Conservation (phyloP, 2,888 invertebrate species). For the Temnothorax rugatulus region DNA sequence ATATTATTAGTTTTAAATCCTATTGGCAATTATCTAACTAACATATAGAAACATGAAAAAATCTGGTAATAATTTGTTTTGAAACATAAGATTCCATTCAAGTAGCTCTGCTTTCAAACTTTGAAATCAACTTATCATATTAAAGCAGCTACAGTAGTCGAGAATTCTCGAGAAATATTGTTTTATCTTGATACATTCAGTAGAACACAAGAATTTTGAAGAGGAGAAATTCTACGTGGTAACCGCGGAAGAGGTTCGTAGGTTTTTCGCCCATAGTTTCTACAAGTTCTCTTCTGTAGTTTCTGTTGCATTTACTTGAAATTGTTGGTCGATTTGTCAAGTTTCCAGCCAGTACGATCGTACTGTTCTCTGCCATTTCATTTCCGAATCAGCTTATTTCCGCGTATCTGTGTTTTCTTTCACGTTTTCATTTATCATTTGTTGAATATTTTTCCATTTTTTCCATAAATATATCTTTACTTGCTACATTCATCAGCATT, state of each 20-base stretch:
- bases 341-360: neutral
- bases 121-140: conserved; percentile 27
- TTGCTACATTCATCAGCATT: neutral
- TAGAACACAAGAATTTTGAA: conserved; percentile 7
- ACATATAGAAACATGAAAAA: neutral
- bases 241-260: neutral
- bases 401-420: neutral
- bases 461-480: neutral
- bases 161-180: conserved; percentile 17
- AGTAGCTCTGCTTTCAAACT: neutral
- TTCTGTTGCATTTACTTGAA: conserved; percentile 22
- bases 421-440: neutral
- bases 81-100: neutral
- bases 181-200: conserved; percentile 34
- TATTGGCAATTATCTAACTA: neutral
- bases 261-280: conserved; percentile 24
- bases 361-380: conserved; percentile 16
- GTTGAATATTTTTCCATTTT: conserved; percentile 18
- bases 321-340: conserved; percentile 30
- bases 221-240: neutral
- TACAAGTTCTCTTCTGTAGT: conserved; percentile 2
- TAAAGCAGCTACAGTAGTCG: neutral
- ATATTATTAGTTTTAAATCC: neutral
- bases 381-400: conserved; percentile 22
- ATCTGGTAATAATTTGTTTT: neutral